These are phyloP conservation scores for Pachyrhynchus sulphureomaculatus DNA, from an alignment of 1,140 invertebrate genomes.

Conservation along the genomic window DNA sequence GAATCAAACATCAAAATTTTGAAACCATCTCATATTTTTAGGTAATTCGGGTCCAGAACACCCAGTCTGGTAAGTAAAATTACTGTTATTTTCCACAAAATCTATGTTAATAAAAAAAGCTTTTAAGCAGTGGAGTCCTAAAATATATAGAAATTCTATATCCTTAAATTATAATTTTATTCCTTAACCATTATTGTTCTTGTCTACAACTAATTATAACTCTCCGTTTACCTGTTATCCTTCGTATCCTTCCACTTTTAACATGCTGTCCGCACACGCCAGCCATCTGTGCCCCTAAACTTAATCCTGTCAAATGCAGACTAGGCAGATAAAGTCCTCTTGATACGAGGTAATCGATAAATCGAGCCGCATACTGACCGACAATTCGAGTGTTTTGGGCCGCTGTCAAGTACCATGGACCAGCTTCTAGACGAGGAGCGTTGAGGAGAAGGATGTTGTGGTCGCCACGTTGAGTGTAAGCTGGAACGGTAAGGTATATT, in stretches of 20 bases:
- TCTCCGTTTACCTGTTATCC: conserved; percentile 52
- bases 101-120: too few relatives aligned
- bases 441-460: conserved; percentile 57
- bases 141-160: too few relatives aligned
- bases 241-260: conserved; percentile 45
- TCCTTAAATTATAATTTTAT: too few relatives aligned
- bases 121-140: too few relatives aligned
- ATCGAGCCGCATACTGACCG: conserved; percentile 54
- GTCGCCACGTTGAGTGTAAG: conserved; percentile 55
- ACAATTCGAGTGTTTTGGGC: conserved; percentile 57
- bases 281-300: conserved; percentile 59
- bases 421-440: conserved; percentile 54
- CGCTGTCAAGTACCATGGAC: conserved; percentile 59
- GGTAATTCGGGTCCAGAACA: too few relatives aligned
- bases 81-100: too few relatives aligned
- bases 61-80: too few relatives aligned
- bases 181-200: too few relatives aligned
- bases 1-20: too few relatives aligned
- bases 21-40: too few relatives aligned
- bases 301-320: conserved; percentile 64
- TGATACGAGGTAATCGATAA: conserved; percentile 59
- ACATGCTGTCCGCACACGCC: conserved; percentile 56
- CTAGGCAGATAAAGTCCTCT: conserved; percentile 48
- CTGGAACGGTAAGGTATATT: conserved; percentile 42
- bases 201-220: too few relatives aligned